Conservation (phyloP, 2,888 invertebrate genomes). For the Eupsilia transversa region DNA sequence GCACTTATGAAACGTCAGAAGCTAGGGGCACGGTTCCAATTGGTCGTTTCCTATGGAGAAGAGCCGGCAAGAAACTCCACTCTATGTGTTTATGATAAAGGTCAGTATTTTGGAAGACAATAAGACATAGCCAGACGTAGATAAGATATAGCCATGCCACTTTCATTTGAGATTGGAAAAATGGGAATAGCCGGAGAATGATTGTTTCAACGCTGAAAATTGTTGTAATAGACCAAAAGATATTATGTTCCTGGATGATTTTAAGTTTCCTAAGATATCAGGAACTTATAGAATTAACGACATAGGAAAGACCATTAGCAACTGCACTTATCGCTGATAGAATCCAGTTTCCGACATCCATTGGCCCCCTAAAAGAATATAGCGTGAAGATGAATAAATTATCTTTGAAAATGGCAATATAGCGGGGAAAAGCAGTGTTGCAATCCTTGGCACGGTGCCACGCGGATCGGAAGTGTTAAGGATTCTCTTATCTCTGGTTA, state of each 20-base stretch:
- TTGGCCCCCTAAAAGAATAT: slow-evolving; percentile 40
- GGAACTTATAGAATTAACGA: background rate
- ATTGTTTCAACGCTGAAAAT: background rate
- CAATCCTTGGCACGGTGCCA: slow-evolving; percentile 62
- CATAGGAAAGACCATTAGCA: slow-evolving; percentile 5
- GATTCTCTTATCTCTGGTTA: slow-evolving; percentile 62
- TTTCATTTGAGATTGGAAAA: slow-evolving; percentile 3
- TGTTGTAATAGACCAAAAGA: background rate
- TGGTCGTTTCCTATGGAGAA: no score
- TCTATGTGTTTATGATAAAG: background rate
- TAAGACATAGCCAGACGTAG: background rate
- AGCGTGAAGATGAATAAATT: slow-evolving; percentile 61
- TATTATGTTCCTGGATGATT: background rate
- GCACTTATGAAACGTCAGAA: no score
- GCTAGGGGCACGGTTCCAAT: no score
- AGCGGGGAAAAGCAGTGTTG: slow-evolving; percentile 45
- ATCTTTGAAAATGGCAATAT: slow-evolving; percentile 55
- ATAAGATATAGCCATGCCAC: background rate
- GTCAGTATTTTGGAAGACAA: slow-evolving; percentile 19
- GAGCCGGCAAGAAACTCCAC: no score
- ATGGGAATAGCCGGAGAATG: background rate
- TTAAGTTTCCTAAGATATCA: background rate
- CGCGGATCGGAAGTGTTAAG: slow-evolving; percentile 64
- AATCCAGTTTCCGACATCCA: slow-evolving; percentile 18
- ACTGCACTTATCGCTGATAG: slow-evolving; percentile 11